Base-by-base conservation (phyloP, 2,113 vertebrate species). In the Diphyllodes magnificus region DNA sequence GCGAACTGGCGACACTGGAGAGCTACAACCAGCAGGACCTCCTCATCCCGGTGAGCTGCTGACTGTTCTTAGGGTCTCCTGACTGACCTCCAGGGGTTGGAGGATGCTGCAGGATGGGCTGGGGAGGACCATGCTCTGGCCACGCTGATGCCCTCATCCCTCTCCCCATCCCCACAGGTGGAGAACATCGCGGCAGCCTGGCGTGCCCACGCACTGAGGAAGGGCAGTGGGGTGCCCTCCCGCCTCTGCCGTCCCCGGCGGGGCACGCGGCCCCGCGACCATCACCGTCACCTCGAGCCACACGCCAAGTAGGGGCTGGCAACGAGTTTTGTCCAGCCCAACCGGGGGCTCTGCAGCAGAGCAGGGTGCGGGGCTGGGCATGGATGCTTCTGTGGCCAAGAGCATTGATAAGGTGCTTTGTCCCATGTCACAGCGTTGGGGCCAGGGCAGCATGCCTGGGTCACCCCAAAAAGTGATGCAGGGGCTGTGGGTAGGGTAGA, bases 41-140 rank as follows among this genome's bases (percentile, higher is more conserved):
- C 8, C 96, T 98, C n/a, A 97, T 98, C 86, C 98, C 98, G 87
- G 98, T 98, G 88, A 92, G 97, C 31, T 66, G 39, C 78, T 70
- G 28, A 35, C 14, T 49, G 33, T 23, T 42, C 49, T 9, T 3
- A 3, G 30, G 11, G 27, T 73, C 9, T 44, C 42, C 59, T 11
- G 37, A 19, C 25, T 77, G 31, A 10, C 5, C 30, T 57, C 44
- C 0, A 1, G 22, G 19, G 15, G 20, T 57, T 51, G 45, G 40
- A 53, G 24, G 16, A 19, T 35, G 72, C 61, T 40, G 30, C 30
- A 37, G 44, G 45, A 39, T 1, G 4, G 45, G 28, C 20, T 27
- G 8, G 40, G 19, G 24, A 25, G 11, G 5, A 16, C 37, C 27
- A 23, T 0, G 0, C 21, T 39, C 8, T 13, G 45, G 42, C 60